phyloP scores from a whole-genome alignment of 2,888 invertebrate species.

The Pomacea canaliculata region DNA sequence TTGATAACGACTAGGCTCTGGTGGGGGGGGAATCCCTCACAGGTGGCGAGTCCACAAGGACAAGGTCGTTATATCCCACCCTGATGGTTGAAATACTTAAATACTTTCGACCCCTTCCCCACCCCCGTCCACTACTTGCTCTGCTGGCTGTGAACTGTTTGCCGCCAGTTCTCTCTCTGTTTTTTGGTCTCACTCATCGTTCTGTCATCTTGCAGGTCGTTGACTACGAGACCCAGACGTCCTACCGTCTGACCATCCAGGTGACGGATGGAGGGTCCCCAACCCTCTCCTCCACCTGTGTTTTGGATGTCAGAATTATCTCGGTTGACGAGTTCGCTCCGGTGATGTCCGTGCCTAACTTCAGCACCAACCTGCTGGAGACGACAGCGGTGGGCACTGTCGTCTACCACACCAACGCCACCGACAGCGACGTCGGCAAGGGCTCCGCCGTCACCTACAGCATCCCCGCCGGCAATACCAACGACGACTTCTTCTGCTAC shows the following conservation, averaged over 20 bases:
- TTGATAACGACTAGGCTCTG: no score
- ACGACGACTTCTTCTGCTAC: constrained; percentile 41
- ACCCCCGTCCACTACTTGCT: no score
- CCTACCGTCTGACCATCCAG: constrained; percentile 36
- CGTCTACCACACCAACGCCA: constrained; percentile 43
- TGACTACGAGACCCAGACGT: constrained; percentile 49
- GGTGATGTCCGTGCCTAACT: constrained; percentile 22
- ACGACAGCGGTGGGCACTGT: constrained; percentile 38
- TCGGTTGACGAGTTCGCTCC: constrained; percentile 42
- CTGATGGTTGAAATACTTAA: no score
- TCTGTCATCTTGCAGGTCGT: constrained; percentile 20
- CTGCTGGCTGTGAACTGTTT: no score
- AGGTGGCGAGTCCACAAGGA: no score
- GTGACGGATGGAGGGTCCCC: constrained; percentile 35
- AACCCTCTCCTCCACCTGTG: constrained; percentile 35
- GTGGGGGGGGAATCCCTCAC: no score
- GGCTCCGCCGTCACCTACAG: constrained; percentile 50
- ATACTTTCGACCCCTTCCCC: no score
- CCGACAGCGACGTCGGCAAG: constrained; percentile 10
- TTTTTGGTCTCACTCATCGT: no score
- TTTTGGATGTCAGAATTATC: constrained; percentile 32
- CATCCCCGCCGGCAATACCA: constrained; percentile 41
- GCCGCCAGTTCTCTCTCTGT: no score
- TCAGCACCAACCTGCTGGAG: constrained; percentile 32
- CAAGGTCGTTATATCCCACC: no score